Conservation (phyloP, 2,888 invertebrate species). For the Serrognathus titanus region DNA sequence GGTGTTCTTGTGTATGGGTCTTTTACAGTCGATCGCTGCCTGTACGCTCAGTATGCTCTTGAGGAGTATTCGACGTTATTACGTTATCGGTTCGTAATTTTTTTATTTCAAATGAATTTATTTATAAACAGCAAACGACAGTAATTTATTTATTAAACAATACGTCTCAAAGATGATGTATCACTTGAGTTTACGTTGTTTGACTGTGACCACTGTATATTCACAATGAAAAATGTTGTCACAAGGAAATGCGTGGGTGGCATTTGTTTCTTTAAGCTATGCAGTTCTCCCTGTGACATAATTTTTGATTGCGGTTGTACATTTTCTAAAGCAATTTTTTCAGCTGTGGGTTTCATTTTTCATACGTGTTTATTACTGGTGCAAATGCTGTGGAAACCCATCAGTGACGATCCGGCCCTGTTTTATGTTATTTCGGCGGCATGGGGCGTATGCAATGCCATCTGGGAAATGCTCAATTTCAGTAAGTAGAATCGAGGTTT, state of each 20-base stretch:
- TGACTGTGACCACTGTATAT: too few species aligned
- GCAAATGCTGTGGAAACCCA: conserved; percentile 75
- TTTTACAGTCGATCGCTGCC: conserved; percentile 72
- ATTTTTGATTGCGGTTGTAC: too few species aligned
- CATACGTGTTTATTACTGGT: conserved; percentile 76
- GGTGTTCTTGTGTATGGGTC: conserved; percentile 70
- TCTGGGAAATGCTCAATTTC: conserved; percentile 74
- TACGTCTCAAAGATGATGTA: too few species aligned
- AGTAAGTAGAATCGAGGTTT: conserved; percentile 35
- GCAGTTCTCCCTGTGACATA: too few species aligned
- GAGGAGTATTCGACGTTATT: conserved; percentile 68
- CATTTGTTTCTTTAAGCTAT: too few species aligned
- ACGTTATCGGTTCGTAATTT: conserved; percentile 61
- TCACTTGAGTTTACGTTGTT: too few species aligned
- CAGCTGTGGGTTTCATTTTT: conserved; percentile 76
- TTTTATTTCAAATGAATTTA: too few species aligned
- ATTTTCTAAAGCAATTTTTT: conserved; percentile 13
- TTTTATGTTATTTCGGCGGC: conserved; percentile 81
- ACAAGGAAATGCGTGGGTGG: too few species aligned
- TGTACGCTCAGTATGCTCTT: conserved; percentile 78
- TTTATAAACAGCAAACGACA: too few species aligned
- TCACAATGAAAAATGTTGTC: too few species aligned
- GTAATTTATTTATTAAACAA: too few species aligned
- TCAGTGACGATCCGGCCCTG: conserved; percentile 74
- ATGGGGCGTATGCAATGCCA: conserved; percentile 83